Percentiles rank a stretch among this genome's conserved stretches.
phyloP scores from a whole-genome alignment of 1,140 invertebrate species.

The Brachionus angularis region DNA sequence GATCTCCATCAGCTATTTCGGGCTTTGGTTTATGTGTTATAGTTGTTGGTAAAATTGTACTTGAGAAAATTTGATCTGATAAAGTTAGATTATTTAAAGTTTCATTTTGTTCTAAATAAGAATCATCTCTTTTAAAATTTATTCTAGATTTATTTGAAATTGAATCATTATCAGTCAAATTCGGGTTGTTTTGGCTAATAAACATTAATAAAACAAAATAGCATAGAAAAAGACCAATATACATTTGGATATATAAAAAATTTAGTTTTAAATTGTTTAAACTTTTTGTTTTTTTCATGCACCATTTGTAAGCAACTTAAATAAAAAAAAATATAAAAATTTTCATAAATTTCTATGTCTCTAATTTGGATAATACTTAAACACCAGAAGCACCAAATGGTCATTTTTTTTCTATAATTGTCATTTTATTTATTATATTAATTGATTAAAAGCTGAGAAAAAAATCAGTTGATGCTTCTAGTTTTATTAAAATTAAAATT shows the following conservation, averaged over 20 bases:
- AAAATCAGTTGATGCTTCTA: no score
- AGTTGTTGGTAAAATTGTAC: background rate
- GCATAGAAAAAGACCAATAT: constrained; percentile 8
- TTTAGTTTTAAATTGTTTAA: constrained; percentile 17
- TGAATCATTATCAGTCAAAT: background rate
- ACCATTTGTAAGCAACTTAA: constrained; percentile 26
- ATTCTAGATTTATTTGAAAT: background rate
- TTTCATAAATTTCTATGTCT: no score
- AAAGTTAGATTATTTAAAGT: background rate
- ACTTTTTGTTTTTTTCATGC: constrained; percentile 22
- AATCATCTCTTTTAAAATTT: background rate
- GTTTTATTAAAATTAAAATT: no score
- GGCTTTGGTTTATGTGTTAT: background rate
- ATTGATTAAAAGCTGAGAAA: no score
- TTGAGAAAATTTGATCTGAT: background rate
- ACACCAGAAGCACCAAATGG: no score
- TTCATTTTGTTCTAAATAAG: background rate
- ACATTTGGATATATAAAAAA: constrained; percentile 14
- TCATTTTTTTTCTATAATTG: no score
- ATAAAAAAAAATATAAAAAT: no score
- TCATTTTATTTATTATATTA: no score
- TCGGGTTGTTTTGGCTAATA: background rate
- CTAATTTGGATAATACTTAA: no score
- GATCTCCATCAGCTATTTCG: constrained; percentile 20
- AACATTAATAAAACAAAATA: background rate